phyloP scores from a whole-genome alignment of 2,113 vertebrate species.

The Brevimyrus niger region DNA sequence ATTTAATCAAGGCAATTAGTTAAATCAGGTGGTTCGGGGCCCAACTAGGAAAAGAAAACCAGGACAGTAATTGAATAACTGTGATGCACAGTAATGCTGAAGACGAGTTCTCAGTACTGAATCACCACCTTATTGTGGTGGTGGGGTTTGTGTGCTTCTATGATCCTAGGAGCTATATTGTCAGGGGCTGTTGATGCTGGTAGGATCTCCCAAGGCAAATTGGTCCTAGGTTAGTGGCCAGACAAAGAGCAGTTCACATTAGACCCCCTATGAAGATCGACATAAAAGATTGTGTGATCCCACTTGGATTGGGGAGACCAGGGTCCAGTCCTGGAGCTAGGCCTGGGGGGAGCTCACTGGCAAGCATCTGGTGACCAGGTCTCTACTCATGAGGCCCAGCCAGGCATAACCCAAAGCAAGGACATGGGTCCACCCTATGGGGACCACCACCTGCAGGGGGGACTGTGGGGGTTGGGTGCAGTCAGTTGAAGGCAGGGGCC shows the following conservation, averaged over 20 bases:
- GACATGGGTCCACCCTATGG: not conserved
- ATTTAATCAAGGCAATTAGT: not conserved
- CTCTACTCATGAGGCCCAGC: not conserved
- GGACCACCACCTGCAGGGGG: not conserved
- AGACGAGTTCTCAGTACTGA: not conserved
- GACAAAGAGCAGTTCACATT: not conserved
- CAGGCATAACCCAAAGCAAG: not conserved
- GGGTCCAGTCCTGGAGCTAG: not conserved
- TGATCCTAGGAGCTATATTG: not conserved
- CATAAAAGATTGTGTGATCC: not conserved
- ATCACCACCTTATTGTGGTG: not conserved
- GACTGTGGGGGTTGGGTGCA: not conserved
- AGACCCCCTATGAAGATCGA: not conserved
- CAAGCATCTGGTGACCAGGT: not conserved
- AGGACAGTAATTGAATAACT: not conserved
- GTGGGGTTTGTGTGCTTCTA: not conserved
- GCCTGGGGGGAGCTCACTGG: not conserved
- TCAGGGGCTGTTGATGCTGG: not conserved
- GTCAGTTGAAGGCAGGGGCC: not conserved
- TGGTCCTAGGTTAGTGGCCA: not conserved
- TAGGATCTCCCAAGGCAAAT: not conserved
- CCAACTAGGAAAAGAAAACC: not conserved
- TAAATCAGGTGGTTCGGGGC: not conserved
- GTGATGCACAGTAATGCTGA: not conserved
- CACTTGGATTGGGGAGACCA: not conserved